Evolutionary conservation across 2,797 vertebrate species (phyloP), one percentile per base, ranked within the genome.

Genomic region (Danio kyathit): DNA sequence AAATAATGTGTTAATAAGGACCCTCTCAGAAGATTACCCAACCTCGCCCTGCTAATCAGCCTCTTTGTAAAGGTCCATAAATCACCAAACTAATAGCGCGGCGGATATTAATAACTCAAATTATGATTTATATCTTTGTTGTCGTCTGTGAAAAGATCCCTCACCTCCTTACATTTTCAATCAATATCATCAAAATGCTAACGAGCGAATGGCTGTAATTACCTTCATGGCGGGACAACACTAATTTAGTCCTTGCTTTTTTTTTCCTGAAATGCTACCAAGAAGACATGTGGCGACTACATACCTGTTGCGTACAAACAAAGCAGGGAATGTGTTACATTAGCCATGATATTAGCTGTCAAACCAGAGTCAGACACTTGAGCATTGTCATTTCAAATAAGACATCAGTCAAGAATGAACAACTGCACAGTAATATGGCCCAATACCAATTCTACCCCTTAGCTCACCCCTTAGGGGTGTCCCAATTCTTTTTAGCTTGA

Each of bases 51-150:
- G 63, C 85, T 89, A 89, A 89, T 89, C 88, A 89, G 87, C 82
- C 84, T 84, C 83, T 87, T 86, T 86, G 83, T 87, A 86, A 83
- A 85, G 85, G 87, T 80, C 86, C 84, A 88, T 89, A 87, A 88
- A 89, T 89, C 88, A 89, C 83, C 79, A 75, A 79, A 82, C 86
- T 89, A 89, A 89, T 89, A 88, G 88, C 65, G 74, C 79, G 63
- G 74, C 69, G 85, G 86, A 88, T 87, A 89, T 88, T 89, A 88
- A 88, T 88, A 89, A 88, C 86, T 86, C 85, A 87, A 85, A 87
- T 84, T 83, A 86, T 88, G 87, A 89, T 88, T 88, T 86, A 89
- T 89, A 88, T 89, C 87, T 86, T 86, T 89, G 88, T 89, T 89
- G 88, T 87, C 81, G 82, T 86, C 82, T 81, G 71, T 86, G 87